Evolutionary conservation across 2,888 invertebrate species (phyloP).

Genomic region (Dione juno): DNA sequence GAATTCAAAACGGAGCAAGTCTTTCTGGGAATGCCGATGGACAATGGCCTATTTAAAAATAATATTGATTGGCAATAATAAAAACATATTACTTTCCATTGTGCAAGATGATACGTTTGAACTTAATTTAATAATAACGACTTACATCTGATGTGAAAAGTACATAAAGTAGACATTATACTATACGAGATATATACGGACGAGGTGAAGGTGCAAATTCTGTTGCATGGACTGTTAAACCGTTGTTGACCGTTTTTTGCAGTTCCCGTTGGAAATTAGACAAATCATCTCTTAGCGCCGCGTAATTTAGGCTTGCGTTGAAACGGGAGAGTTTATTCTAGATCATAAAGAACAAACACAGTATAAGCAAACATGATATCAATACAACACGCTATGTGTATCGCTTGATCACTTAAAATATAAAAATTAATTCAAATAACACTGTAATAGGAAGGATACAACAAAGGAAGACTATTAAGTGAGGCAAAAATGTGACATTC

Average conservation of each 20-base stretch:
- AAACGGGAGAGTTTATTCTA: too few species aligned
- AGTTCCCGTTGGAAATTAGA: too few species aligned
- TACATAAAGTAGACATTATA: too few species aligned
- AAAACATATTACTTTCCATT: slow-evolving; percentile 12
- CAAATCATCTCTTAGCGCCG: too few species aligned
- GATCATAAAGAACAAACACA: not conserved
- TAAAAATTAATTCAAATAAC: not conserved
- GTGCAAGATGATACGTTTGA: slow-evolving; percentile 23
- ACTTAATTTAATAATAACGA: slow-evolving; percentile 10
- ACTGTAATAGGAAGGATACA: slow-evolving; percentile 10
- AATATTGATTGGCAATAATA: slow-evolving; percentile 26
- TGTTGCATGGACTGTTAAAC: too few species aligned
- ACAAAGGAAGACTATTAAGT: not conserved
- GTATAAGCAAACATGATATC: not conserved
- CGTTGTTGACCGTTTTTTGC: too few species aligned
- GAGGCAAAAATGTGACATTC: not conserved
- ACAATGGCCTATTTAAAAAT: slow-evolving; percentile 30
- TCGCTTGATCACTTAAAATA: too few species aligned
- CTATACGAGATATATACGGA: not conserved
- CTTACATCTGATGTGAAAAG: not conserved
- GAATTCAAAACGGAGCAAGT: slow-evolving; percentile 31
- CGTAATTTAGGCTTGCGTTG: too few species aligned
- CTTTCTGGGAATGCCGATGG: slow-evolving; percentile 40
- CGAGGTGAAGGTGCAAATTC: too few species aligned
- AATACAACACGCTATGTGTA: too few species aligned